Conservation (phyloP, 2,113 vertebrate species). For the Platycercus adscitus region DNA sequence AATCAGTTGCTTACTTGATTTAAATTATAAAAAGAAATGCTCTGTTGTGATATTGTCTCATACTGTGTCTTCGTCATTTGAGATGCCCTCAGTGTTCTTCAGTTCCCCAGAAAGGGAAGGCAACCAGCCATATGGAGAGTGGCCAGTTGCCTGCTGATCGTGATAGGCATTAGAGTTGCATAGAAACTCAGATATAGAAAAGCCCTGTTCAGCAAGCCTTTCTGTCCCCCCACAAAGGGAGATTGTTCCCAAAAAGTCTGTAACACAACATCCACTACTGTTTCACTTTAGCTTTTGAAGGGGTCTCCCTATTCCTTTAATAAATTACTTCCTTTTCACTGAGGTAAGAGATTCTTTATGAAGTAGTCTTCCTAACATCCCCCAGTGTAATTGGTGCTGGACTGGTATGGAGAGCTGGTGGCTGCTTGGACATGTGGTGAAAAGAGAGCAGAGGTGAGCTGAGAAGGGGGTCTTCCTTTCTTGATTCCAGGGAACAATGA, state of each 20-base stretch:
- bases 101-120: slow-evolving; percentile 35
- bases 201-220: background rate
- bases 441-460: background rate
- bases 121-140: slow-evolving; percentile 63
- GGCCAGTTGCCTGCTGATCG: slow-evolving; percentile 30
- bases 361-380: background rate
- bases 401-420: background rate
- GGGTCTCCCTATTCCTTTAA: background rate
- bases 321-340: background rate
- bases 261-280: background rate
- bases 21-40: slow-evolving; percentile 60
- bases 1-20: slow-evolving; percentile 64
- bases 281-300: background rate
- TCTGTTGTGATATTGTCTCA: slow-evolving; percentile 43
- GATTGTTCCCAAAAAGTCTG: slow-evolving; percentile 15
- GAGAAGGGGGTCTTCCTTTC: background rate
- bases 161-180: slow-evolving; percentile 11
- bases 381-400: background rate
- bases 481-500: background rate
- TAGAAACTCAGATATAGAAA: slow-evolving; percentile 31
- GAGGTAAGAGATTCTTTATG: background rate
- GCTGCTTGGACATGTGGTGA: background rate
- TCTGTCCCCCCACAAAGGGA: slow-evolving; percentile 26
- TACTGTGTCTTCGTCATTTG: slow-evolving; percentile 63
- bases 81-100: slow-evolving; percentile 35